Evolutionary conservation across 2,797 vertebrate species (phyloP).

Genomic region (Onychomys torridus): DNA sequence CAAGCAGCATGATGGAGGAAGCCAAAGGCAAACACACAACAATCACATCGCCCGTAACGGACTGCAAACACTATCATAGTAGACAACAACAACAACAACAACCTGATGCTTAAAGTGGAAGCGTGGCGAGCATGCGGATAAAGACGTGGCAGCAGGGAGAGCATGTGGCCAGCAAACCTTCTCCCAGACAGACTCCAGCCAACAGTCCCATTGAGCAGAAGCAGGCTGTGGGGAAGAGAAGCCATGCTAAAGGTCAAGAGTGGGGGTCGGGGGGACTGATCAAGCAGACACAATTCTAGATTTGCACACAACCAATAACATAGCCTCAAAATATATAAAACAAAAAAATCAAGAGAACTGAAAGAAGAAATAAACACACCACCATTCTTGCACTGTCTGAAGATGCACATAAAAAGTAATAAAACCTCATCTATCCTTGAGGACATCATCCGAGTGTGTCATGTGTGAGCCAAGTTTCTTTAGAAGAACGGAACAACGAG

Average conservation of each 20-base stretch:
- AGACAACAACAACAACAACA: background rate
- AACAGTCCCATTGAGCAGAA: background rate
- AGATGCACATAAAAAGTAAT: background rate
- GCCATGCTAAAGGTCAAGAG: background rate
- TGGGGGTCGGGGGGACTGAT: background rate
- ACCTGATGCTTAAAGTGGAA: background rate
- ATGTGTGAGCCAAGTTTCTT: background rate
- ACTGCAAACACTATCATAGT: background rate
- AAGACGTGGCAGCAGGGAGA: background rate
- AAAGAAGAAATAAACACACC: background rate
- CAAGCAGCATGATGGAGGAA: background rate
- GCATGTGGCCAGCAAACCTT: background rate
- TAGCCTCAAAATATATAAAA: constrained; percentile 13
- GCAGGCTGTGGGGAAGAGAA: background rate
- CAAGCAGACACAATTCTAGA: background rate
- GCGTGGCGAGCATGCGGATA: too few relatives aligned
- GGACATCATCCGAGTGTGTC: background rate
- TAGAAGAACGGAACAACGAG: background rate
- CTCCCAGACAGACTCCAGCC: background rate
- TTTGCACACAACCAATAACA: background rate
- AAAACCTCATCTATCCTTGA: background rate
- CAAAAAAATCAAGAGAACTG: constrained; percentile 1
- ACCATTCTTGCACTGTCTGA: background rate
- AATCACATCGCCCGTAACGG: background rate
- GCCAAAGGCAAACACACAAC: background rate